Base-by-base conservation (phyloP, 2,888 invertebrate genomes). In the Rhyacophila evoluta region DNA sequence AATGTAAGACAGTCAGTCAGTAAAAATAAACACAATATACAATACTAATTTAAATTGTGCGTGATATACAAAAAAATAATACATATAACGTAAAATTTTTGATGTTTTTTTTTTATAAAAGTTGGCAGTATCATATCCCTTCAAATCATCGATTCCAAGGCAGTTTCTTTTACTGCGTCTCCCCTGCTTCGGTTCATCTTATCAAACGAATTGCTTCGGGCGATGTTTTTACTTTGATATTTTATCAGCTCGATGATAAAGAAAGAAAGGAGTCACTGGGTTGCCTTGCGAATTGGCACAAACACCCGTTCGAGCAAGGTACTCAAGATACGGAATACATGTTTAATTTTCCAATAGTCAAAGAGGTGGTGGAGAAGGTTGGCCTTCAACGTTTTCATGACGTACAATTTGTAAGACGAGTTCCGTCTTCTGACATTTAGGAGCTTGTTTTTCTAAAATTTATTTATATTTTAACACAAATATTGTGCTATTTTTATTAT, bases 141-240 rank as follows among this genome's bases (percentile, higher is more conserved):
- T 8, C 55, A 8, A 19, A 55, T 25, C 15, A 55, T 19, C 55
- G 10, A 33, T 12, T 8, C 39, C 12, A 38, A 38, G 74, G 69
- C 68, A 73, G 73, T 73, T 73, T 77, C 77, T 72, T 77, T 67
- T 36, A 73, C 73, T 27, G 11, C 41, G 41, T 72, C 71, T 67
- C 71, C 38, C 73, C 68, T 69, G 71, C n/a, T 67, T 10, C 10
- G 72, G 15, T 29, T 55, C 55, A 19, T 55, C 55, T 55, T 55
- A 55, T 55, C 55, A 55, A 55, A 55, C 55, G 10, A 33, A 73
- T 25, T 27, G 78, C 78, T 74, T 74, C 71, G 74, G 78, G 78
- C 74, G 67, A 74, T 74, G 55, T 78, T 74, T 74, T 72, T 41
- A 38, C 78, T 78, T 74, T 74, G 78, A 78, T 78, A 78, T 74